These are phyloP conservation scores for Trichonephila clavipes DNA, from an alignment of 1,140 invertebrate species.

Conservation along the genomic window DNA sequence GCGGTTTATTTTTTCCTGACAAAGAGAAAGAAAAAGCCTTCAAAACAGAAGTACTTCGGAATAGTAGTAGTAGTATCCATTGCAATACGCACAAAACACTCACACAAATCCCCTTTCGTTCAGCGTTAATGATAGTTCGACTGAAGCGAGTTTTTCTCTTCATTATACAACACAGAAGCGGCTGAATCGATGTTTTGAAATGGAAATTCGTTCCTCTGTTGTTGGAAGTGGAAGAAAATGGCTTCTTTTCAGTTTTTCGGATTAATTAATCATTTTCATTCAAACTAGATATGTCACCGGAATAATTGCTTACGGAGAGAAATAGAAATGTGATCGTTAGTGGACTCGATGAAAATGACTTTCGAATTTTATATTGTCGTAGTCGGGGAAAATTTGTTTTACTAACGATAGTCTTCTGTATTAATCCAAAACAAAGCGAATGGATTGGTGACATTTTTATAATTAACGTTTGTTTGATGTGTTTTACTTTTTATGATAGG, in stretches of 20 bases:
- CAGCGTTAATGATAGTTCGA: not conserved
- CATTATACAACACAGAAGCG: too few species aligned
- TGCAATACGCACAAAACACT: not conserved
- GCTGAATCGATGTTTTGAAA: slow-evolving; percentile 15
- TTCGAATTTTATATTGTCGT: not conserved
- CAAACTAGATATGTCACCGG: not conserved
- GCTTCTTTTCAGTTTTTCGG: not conserved
- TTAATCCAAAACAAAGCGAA: not conserved
- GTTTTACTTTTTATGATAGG: not conserved
- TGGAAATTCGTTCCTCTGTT: not conserved
- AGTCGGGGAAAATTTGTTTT: not conserved
- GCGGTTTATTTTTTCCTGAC: too few species aligned
- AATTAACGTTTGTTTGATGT: not conserved
- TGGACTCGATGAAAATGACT: not conserved
- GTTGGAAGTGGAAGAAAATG: not conserved
- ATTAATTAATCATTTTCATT: slow-evolving; percentile 32
- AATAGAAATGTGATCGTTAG: not conserved
- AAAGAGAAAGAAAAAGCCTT: too few species aligned
- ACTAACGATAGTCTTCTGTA: not conserved
- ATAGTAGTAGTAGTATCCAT: not conserved
- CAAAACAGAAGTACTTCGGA: not conserved
- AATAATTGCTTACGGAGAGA: not conserved
- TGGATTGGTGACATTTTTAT: not conserved
- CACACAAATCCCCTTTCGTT: not conserved
- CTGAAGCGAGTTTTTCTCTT: not conserved